Conservation (phyloP, 1,140 invertebrate genomes). For the Drosophila littoralis region DNA sequence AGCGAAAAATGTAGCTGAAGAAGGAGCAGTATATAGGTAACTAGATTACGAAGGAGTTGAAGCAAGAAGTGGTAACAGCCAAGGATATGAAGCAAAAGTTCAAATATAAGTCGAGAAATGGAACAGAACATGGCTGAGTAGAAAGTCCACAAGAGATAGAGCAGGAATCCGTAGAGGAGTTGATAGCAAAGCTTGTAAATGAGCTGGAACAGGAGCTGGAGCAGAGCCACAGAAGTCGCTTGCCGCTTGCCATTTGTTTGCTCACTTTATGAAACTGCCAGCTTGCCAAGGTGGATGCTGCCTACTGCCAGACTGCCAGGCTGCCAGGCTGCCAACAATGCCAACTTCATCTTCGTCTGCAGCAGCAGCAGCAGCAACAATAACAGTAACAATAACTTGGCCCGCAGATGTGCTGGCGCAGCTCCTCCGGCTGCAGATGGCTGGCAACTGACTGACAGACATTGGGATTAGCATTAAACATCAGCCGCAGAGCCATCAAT, state of each 20-base stretch:
- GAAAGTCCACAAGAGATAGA: background rate
- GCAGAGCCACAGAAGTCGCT: constrained; percentile 26
- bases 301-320: constrained; percentile 8
- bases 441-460: constrained; percentile 50
- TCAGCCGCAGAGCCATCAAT: constrained; percentile 42
- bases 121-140: background rate
- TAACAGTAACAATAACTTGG: constrained; percentile 55
- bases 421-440: constrained; percentile 4
- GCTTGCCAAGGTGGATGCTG: constrained; percentile 2
- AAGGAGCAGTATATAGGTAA: background rate
- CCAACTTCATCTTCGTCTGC: constrained; percentile 73
- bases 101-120: background rate
- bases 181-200: background rate
- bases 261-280: constrained; percentile 68
- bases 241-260: constrained; percentile 73
- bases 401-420: constrained; percentile 13
- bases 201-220: constrained; percentile 22
- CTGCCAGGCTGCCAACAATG: constrained; percentile 44
- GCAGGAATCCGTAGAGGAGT: background rate
- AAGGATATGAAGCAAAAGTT: background rate
- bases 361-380: constrained; percentile 27
- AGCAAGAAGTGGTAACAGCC: background rate
- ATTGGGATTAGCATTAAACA: constrained; percentile 77
- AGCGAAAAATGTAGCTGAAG: too few species aligned
- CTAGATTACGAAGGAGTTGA: background rate